Percentiles rank a stretch among this genome's conserved stretches.
These are phyloP conservation scores for Plecturocebus donacophilus DNA, from an alignment of 2,113 vertebrate species.

Conservation along the genomic window DNA sequence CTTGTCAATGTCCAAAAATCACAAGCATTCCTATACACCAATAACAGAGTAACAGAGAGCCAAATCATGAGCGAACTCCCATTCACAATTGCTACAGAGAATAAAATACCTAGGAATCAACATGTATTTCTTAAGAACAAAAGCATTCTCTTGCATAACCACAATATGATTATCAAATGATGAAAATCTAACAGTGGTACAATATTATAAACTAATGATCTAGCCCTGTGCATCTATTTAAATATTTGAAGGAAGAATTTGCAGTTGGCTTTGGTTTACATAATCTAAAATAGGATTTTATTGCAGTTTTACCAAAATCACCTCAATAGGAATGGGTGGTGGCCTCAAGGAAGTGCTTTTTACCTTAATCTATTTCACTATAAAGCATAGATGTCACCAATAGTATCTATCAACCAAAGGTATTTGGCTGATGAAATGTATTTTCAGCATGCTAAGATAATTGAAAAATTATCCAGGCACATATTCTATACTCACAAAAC, in stretches of 20 bases:
- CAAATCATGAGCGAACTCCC: too few relatives aligned
- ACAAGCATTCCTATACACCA: too few relatives aligned
- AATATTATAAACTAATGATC: not conserved
- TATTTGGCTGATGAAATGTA: not conserved
- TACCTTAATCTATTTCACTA: not conserved
- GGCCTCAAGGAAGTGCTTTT: not conserved
- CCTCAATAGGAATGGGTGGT: not conserved
- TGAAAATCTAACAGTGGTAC: not conserved
- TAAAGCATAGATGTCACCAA: conserved; percentile 2
- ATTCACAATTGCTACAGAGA: too few relatives aligned
- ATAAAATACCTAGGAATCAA: not conserved
- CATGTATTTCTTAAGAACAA: conserved; percentile 15
- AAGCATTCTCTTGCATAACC: not conserved
- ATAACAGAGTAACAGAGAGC: too few relatives aligned
- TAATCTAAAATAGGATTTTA: conserved; percentile 39
- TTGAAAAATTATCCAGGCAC: not conserved
- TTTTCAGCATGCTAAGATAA: conserved; percentile 39
- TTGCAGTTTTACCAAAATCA: conserved; percentile 34
- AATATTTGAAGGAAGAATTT: conserved; percentile 36
- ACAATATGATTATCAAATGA: not conserved
- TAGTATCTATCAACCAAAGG: not conserved
- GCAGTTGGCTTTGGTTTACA: conserved; percentile 46
- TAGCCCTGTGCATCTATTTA: not conserved
- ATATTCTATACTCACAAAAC: not conserved
- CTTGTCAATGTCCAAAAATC: too few relatives aligned